Evolutionary conservation across 2,888 invertebrate genomes (phyloP).

Genomic region (Troilus luridus): DNA sequence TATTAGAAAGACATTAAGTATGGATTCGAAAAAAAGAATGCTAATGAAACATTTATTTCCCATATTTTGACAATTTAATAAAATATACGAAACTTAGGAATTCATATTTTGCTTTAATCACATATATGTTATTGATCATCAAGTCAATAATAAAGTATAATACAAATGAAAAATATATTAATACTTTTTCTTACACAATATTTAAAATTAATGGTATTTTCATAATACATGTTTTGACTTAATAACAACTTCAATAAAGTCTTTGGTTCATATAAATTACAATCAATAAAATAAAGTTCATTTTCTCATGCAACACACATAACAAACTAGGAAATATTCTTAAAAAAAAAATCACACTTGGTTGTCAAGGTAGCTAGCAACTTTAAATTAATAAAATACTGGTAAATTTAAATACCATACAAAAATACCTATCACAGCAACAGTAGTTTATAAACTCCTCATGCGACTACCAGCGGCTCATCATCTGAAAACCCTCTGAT

Average conservation of each 20-base stretch:
- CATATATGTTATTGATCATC: conserved; percentile 10
- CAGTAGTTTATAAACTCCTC: conserved; percentile 67
- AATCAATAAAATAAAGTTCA: conserved; percentile 48
- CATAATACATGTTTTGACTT: conserved; percentile 23
- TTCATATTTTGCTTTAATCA: conserved; percentile 33
- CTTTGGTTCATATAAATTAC: conserved; percentile 50
- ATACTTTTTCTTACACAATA: conserved; percentile 32
- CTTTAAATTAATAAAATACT: conserved; percentile 58
- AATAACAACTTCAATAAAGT: conserved; percentile 46
- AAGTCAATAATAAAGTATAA: conserved; percentile 41
- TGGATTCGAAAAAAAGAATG: background rate
- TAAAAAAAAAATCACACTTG: conserved; percentile 49
- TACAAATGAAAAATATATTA: conserved; percentile 33
- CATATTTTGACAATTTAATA: conserved; percentile 19
- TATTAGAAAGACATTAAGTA: background rate
- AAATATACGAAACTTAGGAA: conserved; percentile 39
- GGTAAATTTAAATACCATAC: conserved; percentile 58
- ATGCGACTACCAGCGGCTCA: conserved; percentile 93
- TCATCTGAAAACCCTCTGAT: conserved; percentile 94
- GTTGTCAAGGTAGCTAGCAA: conserved; percentile 35
- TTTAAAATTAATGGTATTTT: conserved; percentile 41
- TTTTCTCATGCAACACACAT: conserved; percentile 48
- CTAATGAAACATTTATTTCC: conserved; percentile 39
- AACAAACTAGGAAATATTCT: conserved; percentile 24
- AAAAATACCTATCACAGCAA: conserved; percentile 59